Evolutionary conservation across 2,113 vertebrate genomes (phyloP), one percentile per base, ranked within the genome.

Genomic region (Micromys minutus): DNA sequence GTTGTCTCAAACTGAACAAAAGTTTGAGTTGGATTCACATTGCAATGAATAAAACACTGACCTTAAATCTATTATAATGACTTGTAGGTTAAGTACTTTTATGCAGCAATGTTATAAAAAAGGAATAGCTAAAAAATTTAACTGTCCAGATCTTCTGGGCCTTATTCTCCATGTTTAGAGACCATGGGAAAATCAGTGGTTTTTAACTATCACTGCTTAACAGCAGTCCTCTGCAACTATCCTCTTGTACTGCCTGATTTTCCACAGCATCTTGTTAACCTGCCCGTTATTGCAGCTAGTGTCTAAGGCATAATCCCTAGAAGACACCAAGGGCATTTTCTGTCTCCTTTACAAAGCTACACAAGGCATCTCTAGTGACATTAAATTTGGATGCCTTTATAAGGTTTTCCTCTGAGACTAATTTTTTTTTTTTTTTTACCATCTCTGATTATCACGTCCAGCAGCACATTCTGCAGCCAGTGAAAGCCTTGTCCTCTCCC

Each of bases 361-460:
- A 74, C 45, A 84, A 95, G 29, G 61, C 67, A 95, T 91, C 90
- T 85, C 90, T 85, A 72, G 81, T 94, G 92, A 96, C 94, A 97
- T 61, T 90, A 59, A 94, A 92, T 63, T 90, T 92, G 85, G 91
- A 94, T 87, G 67, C 90, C 16, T 97, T 90, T 85, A 92, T 94
- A 88, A 63, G 11, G 8, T 86, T 90, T 96, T 93, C 92, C 95
- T 96, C 77, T 92, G 97, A 97, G 96, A 92, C 59, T 6, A 76
- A n/a, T n/a, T n/a, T n/a, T n/a, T 93, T 95, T 93, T 90, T 79
- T 8, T 76, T 93, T 95, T 93, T 90, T 75, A 80, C 24, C 19
- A 89, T 85, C 87, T 92, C 92, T 96, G 71, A 90, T 96, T 95
- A 96, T 90, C 96, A 97, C 90, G 92, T 80, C 61, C 79, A 67